These are phyloP conservation scores for Mantis religiosa DNA, from an alignment of 2,888 invertebrate species.

Conservation along the genomic window DNA sequence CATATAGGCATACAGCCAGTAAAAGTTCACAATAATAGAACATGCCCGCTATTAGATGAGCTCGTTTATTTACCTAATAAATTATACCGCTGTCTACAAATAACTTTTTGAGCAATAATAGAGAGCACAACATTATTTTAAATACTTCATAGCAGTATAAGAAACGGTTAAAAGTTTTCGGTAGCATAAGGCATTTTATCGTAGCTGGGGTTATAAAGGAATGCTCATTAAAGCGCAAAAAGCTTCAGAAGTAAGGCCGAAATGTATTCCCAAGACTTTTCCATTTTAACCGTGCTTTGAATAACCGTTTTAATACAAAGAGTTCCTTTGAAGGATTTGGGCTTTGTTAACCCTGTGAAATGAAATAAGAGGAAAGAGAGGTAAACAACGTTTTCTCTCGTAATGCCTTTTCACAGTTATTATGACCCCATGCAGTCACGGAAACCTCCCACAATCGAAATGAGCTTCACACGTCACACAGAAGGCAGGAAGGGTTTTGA, in stretches of 20 bases:
- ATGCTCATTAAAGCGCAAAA: not conserved
- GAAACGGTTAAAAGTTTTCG: too few species aligned
- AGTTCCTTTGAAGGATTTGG: not conserved
- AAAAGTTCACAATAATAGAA: too few species aligned
- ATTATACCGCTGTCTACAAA: too few species aligned
- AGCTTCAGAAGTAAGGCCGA: not conserved
- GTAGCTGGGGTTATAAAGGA: not conserved
- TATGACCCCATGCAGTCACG: not conserved
- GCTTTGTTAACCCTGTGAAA: not conserved
- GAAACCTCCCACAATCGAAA: not conserved
- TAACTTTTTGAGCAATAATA: too few species aligned
- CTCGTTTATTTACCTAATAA: too few species aligned
- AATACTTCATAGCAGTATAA: too few species aligned
- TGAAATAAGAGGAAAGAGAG: not conserved
- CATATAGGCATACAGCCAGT: too few species aligned
- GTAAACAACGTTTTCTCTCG: not conserved
- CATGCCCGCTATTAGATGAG: too few species aligned
- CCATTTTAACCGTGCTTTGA: not conserved
- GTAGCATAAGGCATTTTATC: not conserved
- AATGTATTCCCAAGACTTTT: not conserved
- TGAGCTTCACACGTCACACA: not conserved
- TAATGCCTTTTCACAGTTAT: not conserved
- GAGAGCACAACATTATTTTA: too few species aligned
- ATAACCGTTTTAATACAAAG: not conserved
- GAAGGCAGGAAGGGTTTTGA: not conserved